A percentile compares a stretch with the other conserved stretches of the same genome.
These are phyloP conservation scores for Gorsachius magnificus DNA, from an alignment of 2,797 vertebrate genomes.

Conservation along the genomic window DNA sequence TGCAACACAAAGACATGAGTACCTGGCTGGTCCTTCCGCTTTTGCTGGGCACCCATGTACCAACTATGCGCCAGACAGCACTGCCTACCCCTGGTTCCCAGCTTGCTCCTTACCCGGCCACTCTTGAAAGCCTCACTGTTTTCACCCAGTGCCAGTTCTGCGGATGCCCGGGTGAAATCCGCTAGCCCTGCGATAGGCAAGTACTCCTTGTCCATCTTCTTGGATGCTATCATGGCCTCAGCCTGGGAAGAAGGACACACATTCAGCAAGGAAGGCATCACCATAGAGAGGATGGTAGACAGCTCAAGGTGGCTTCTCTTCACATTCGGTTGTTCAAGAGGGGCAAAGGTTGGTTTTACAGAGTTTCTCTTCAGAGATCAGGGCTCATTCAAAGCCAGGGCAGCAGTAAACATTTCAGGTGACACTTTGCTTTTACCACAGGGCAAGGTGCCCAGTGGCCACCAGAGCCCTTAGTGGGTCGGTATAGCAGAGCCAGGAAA, in stretches of 20 bases:
- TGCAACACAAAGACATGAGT: background rate
- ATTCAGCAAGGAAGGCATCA: background rate
- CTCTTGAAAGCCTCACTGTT: slow-evolving; percentile 89
- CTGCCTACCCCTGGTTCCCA: background rate
- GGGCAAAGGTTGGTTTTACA: background rate
- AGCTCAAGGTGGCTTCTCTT: background rate
- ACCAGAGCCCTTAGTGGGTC: background rate
- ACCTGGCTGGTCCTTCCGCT: background rate
- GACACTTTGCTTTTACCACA: accelerated
- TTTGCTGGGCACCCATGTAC: background rate
- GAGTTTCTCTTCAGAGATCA: background rate
- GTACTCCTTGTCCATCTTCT: slow-evolving; percentile 97
- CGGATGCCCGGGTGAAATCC: slow-evolving; percentile 89
- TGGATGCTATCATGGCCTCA: slow-evolving; percentile 87
- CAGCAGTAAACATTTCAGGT: background rate
- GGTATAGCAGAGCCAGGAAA: background rate
- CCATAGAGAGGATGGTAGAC: accelerated
- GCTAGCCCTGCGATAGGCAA: slow-evolving; percentile 88
- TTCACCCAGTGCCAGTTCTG: slow-evolving; percentile 89
- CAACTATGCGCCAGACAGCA: accelerated
- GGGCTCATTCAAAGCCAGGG: background rate
- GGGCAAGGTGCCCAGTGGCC: accelerated
- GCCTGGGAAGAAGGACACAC: slow-evolving; percentile 77
- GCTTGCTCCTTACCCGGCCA: slow-evolving; percentile 83
- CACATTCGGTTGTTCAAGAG: background rate